phyloP scores from a whole-genome alignment of 2,113 vertebrate genomes.

The Psophia crepitans region DNA sequence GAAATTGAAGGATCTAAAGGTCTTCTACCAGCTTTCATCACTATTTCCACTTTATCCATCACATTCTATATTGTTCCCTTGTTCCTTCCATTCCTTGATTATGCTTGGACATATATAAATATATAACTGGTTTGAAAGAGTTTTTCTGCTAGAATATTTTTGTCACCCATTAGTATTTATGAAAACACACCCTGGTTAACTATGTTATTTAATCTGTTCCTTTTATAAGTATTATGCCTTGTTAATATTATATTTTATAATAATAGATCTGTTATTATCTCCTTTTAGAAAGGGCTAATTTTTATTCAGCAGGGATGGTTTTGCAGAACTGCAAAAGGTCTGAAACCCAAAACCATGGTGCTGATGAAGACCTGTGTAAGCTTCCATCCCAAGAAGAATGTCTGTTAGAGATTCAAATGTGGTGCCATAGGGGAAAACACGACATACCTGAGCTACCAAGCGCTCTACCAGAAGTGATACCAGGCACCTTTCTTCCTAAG shows the following conservation, averaged over 20 bases:
- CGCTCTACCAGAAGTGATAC: not conserved
- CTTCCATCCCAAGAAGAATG: not conserved
- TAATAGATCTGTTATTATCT: not conserved
- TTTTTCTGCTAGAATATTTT: not conserved
- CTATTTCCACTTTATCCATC: not conserved
- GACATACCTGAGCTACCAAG: not conserved
- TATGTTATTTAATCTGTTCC: not conserved
- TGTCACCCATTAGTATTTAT: not conserved
- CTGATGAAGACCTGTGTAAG: not conserved
- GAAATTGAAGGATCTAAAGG: not conserved
- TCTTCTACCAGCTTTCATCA: not conserved
- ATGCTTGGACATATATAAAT: not conserved
- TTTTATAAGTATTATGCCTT: not conserved
- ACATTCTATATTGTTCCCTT: not conserved
- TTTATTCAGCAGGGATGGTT: not conserved
- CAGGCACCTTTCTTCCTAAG: not conserved
- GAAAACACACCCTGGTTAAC: not conserved
- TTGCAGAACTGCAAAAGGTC: not conserved
- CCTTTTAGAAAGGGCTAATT: not conserved
- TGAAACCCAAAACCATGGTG: not conserved
- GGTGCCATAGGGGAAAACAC: accelerated
- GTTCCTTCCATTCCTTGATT: not conserved
- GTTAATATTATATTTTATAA: not conserved
- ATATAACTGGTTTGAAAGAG: not conserved
- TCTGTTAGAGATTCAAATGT: not conserved